Conservation (phyloP, 2,888 invertebrate genomes). For the Ichneumoninae sp. region DNA sequence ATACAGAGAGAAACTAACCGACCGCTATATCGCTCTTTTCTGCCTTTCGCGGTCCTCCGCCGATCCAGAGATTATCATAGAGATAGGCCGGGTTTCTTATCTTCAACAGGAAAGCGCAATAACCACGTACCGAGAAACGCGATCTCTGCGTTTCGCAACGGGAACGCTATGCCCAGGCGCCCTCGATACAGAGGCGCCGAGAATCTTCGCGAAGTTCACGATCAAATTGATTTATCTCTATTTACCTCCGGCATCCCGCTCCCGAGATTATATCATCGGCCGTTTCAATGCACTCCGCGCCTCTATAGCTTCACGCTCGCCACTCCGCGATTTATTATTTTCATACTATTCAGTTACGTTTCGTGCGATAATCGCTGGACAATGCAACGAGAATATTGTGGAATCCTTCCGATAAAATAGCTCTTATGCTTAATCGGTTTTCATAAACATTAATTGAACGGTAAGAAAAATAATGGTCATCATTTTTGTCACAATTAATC, state of each 20-base stretch:
- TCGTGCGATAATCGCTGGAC: not conserved
- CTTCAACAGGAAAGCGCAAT: constrained; percentile 24
- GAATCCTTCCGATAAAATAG: not conserved
- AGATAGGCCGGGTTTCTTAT: constrained; percentile 59
- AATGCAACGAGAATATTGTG: not conserved
- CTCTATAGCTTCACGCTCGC: not conserved
- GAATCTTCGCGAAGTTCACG: constrained; percentile 36
- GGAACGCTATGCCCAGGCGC: not conserved
- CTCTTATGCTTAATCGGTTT: not conserved
- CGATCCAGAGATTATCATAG: constrained; percentile 58
- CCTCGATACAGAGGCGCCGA: constrained; percentile 31
- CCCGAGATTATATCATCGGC: constrained; percentile 23
- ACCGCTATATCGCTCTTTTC: constrained; percentile 50
- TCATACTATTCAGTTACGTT: not conserved
- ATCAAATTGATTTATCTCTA: constrained; percentile 47
- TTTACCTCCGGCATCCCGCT: constrained; percentile 15
- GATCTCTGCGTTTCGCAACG: constrained; percentile 41
- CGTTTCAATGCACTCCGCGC: not conserved
- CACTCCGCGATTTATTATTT: not conserved
- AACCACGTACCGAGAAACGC: constrained; percentile 41
- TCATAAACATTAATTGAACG: not conserved
- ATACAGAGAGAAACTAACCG: constrained; percentile 16
- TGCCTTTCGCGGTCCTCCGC: constrained; percentile 50
- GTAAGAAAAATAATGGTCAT: too few species aligned
- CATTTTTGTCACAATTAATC: too few species aligned